Conservation (phyloP, 35 echinoderm and acorn worm species). For the Diadema setosum region DNA sequence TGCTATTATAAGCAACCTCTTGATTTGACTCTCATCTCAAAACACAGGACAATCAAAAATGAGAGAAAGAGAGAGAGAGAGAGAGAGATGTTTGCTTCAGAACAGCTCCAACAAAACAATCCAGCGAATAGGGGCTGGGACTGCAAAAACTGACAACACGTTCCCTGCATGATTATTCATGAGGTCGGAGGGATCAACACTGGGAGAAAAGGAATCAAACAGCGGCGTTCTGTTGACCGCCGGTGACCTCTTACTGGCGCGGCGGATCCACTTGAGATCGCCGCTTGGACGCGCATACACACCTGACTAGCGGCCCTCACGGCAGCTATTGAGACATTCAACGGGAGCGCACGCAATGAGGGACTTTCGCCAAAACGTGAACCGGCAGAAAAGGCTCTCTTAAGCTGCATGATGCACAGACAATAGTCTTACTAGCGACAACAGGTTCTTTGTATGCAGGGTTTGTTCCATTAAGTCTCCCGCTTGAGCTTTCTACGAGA, state of each 20-base stretch:
- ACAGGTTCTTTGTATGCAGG: not conserved
- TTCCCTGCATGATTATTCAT: not conserved
- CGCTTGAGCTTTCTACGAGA: not conserved
- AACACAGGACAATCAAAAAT: not conserved
- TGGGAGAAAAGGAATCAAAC: not conserved
- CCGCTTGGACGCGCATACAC: not conserved
- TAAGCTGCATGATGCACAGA: not conserved
- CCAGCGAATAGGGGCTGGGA: not conserved
- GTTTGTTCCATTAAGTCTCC: not conserved
- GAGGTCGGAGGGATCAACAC: not conserved
- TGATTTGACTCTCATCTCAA: not conserved
- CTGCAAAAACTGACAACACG: conserved; percentile 5
- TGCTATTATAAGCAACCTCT: not conserved
- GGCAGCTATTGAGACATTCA: not conserved
- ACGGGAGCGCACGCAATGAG: not conserved
- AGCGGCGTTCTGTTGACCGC: not conserved
- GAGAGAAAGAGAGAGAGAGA: not conserved
- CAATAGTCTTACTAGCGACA: not conserved
- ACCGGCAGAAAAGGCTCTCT: not conserved
- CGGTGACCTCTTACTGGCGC: not conserved
- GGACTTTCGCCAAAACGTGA: not conserved
- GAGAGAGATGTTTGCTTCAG: not conserved
- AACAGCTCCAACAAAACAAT: not conserved
- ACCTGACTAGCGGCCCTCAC: not conserved
- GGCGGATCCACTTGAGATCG: not conserved